Percentiles rank a stretch among this genome's conserved stretches.
phyloP scores from a whole-genome alignment of 2,888 invertebrate genomes.

The Cantharis lateralis region DNA sequence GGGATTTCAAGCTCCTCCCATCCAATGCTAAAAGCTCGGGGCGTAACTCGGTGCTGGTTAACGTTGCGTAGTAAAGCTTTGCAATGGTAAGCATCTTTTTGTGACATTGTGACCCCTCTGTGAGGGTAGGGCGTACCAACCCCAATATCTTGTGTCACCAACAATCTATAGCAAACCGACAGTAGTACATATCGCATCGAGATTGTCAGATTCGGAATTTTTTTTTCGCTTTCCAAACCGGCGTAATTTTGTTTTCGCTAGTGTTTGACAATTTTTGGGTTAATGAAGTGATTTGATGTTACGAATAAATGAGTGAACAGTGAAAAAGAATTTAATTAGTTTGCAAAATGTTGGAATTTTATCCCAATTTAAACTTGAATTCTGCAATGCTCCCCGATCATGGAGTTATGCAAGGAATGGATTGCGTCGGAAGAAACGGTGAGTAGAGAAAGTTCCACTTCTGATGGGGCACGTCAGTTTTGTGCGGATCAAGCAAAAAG shows the following conservation, averaged over 20 bases:
- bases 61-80: slow-evolving; percentile 33
- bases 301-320: not conserved
- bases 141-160: slow-evolving; percentile 47
- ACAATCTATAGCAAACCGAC: slow-evolving; percentile 49
- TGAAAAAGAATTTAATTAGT: not conserved
- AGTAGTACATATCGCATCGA: slow-evolving; percentile 44
- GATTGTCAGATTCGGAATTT: slow-evolving; percentile 16
- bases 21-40: slow-evolving; percentile 29
- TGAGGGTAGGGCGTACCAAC: slow-evolving; percentile 46
- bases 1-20: slow-evolving; percentile 19
- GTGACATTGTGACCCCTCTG: slow-evolving; percentile 37
- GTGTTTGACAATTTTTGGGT: not conserved
- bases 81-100: slow-evolving; percentile 21
- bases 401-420: slow-evolving; percentile 60
- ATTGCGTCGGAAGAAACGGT: slow-evolving; percentile 71
- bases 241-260: slow-evolving; percentile 1
- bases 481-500: not conserved
- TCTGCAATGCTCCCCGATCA: slow-evolving; percentile 63
- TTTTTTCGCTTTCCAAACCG: slow-evolving; percentile 1
- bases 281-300: not conserved
- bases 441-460: slow-evolving; percentile 35
- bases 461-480: not conserved
- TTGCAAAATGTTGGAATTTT: slow-evolving; percentile 71
- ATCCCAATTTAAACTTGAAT: slow-evolving; percentile 64
- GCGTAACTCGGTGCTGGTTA: slow-evolving; percentile 34